Conservation (phyloP, 2,113 vertebrate species). For the Syngnathus scovelli region DNA sequence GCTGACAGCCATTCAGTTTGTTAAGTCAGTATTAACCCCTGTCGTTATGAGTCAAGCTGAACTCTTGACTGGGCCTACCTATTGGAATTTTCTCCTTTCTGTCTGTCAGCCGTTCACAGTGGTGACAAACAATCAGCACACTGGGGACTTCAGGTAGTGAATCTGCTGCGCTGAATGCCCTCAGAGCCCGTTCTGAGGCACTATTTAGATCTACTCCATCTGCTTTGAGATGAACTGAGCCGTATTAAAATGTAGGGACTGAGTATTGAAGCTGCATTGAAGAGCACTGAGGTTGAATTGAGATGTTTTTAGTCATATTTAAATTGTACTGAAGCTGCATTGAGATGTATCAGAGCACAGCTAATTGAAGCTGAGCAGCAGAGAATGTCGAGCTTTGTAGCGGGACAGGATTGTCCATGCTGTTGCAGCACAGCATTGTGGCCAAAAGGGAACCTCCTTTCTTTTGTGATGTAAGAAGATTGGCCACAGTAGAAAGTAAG, state of each 20-base stretch:
- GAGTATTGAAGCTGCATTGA: slow-evolving; percentile 51
- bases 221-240: slow-evolving; percentile 61
- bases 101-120: slow-evolving; percentile 48
- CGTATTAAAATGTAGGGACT: slow-evolving; percentile 49
- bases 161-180: slow-evolving; percentile 35
- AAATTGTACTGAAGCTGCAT: slow-evolving; percentile 56
- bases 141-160: slow-evolving; percentile 44
- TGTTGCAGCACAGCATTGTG: slow-evolving; percentile 51
- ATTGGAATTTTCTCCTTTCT: slow-evolving; percentile 53
- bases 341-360: slow-evolving; percentile 71
- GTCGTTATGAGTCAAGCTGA: slow-evolving; percentile 57
- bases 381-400: slow-evolving; percentile 65
- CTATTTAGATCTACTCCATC: slow-evolving; percentile 52
- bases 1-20: slow-evolving; percentile 60
- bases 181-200: slow-evolving; percentile 25
- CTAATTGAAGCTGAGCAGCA: slow-evolving; percentile 69
- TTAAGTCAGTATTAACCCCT: slow-evolving; percentile 59
- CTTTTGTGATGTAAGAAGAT: slow-evolving; percentile 65
- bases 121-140: slow-evolving; percentile 32
- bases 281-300: slow-evolving; percentile 63
- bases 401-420: slow-evolving; percentile 55
- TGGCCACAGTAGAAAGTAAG: slow-evolving; percentile 55
- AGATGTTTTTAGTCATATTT: slow-evolving; percentile 69
- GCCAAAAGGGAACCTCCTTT: slow-evolving; percentile 53
- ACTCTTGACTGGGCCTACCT: slow-evolving; percentile 57